A percentile compares a stretch with the other conserved stretches of the same genome.
phyloP scores from a whole-genome alignment of 2,113 vertebrate species.

The Rhinopomastus cyanomelas region DNA sequence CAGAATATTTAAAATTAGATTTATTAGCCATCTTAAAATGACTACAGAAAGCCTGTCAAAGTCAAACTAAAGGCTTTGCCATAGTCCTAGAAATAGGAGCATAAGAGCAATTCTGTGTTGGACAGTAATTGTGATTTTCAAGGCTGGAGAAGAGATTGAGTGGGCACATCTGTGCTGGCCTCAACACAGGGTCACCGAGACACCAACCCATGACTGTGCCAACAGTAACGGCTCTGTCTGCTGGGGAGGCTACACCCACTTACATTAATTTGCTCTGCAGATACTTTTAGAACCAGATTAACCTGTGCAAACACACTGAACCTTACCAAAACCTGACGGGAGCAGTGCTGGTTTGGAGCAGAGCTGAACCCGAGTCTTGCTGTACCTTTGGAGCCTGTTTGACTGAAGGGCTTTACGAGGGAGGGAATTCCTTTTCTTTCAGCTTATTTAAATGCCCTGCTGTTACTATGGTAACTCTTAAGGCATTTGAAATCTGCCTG shows the following conservation, averaged over 20 bases:
- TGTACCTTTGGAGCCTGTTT: not conserved
- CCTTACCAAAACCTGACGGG: not conserved
- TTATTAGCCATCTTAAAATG: not conserved
- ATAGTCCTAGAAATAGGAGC: not conserved
- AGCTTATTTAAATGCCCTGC: conserved; percentile 60
- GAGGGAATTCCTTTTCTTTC: conserved; percentile 66
- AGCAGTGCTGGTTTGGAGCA: not conserved
- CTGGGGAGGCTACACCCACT: not conserved
- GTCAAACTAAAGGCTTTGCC: not conserved
- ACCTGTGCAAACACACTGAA: not conserved
- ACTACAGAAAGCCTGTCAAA: not conserved
- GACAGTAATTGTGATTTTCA: not conserved
- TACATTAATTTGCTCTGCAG: not conserved
- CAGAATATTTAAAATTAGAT: not conserved
- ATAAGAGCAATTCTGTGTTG: not conserved
- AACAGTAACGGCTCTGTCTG: not conserved
- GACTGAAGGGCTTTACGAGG: conserved; percentile 5
- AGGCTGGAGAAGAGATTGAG: not conserved
- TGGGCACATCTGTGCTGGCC: fast-evolving
- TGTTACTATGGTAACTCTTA: conserved; percentile 71
- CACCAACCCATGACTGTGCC: not conserved
- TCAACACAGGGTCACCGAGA: not conserved
- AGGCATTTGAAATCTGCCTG: conserved; percentile 52
- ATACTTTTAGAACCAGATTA: not conserved
- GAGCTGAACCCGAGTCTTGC: not conserved